Base-by-base conservation (phyloP, 1,140 invertebrate genomes). In the Schmidtea mediterranea region DNA sequence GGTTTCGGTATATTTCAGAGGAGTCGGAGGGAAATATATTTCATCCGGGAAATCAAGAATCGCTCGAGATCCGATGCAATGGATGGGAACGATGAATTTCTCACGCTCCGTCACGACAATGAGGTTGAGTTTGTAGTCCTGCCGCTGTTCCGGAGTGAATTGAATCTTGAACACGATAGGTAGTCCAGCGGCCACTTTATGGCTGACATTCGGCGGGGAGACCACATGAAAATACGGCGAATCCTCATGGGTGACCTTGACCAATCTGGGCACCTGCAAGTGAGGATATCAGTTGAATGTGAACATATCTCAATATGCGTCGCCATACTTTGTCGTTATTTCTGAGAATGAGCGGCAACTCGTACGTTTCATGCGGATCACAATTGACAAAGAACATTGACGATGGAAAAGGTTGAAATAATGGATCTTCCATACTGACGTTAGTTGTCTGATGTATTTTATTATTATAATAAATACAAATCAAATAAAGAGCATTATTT, bases 211-310 rank as follows among this genome's bases (percentile, higher is more conserved):
- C 51, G 57, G 49, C 22, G 65, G 64, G 49, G 57, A 59, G 32
- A 66, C 60, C 9, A 67, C 59, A 53, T 65, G 62, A 54, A 66
- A 67, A 53, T 67, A 66, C 10, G 65, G 64, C 6, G 62, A 64
- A 46, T 65, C 59, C 10, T 56, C 57, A 49, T 63, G 63, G 13
- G 56, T 59, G 1, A 67, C 61, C 53, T 65, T 67, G 3, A 67
- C 59, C 21, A 63, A 54, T 36, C 65, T 53, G n/a, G 65, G 62
- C 9, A 67, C 62, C 63, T 65, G 45, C 15, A 52, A 36, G 1
- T 15, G n/a, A n/a, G n/a, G 46, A 1, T 19, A 3, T 12, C 13
- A 40, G 32, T 22, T 16, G 1, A 18, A 47, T 36, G 23, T 13
- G 15, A 43, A 40, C 16, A 16, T 12, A 15, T 6, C 10, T 13